Conservation (phyloP, 2,888 invertebrate species). For the Drosophila silvestris region DNA sequence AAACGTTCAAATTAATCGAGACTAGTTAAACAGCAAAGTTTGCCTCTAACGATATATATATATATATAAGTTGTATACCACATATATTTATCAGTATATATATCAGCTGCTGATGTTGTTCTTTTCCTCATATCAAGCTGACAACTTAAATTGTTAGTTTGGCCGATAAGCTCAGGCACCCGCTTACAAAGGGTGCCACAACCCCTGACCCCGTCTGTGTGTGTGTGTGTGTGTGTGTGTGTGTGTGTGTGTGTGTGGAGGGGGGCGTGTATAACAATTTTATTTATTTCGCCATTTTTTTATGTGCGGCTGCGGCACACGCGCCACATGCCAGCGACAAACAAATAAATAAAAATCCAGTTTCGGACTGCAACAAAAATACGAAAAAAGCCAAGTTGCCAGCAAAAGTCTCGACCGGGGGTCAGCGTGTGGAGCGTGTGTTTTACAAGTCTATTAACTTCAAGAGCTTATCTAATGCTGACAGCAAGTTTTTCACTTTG, state of each 20-base stretch:
- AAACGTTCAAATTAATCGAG: constrained; percentile 67
- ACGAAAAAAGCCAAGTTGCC: constrained; percentile 10
- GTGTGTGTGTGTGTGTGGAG: background rate
- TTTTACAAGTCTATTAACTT: constrained; percentile 85
- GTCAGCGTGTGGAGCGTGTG: constrained; percentile 80
- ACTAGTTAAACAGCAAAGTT: constrained; percentile 78
- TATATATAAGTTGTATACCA: constrained; percentile 28
- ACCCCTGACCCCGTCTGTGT: background rate
- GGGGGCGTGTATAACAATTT: constrained; percentile 66
- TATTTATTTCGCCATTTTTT: constrained; percentile 80
- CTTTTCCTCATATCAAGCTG: constrained; percentile 71
- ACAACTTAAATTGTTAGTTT: constrained; percentile 81
- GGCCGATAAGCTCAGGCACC: constrained; percentile 30
- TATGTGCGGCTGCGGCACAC: constrained; percentile 60
- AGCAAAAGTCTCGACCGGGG: constrained; percentile 29
- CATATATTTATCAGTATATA: constrained; percentile 7
- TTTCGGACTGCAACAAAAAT: constrained; percentile 48
- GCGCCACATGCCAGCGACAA: constrained; percentile 79
- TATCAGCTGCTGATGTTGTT: constrained; percentile 41
- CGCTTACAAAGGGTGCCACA: constrained; percentile 3
- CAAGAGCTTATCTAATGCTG: constrained; percentile 83
- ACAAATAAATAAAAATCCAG: constrained; percentile 80
- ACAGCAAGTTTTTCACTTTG: constrained; percentile 83
- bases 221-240: background rate
- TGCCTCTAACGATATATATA: constrained; percentile 30